Conservation (phyloP, 2,113 vertebrate genomes). For the Carettochelys insculpta region DNA sequence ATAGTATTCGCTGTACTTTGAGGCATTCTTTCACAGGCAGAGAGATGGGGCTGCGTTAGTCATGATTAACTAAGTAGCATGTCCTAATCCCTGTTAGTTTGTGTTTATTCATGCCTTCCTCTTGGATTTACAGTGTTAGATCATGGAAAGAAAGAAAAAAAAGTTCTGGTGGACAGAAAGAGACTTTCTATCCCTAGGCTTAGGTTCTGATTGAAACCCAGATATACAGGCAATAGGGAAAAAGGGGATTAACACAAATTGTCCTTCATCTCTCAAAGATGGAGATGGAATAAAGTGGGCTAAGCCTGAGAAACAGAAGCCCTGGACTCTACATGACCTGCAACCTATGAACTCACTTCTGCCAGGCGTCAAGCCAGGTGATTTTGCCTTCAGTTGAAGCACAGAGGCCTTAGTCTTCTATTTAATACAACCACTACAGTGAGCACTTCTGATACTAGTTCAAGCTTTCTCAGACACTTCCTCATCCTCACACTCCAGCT, state of each 20-base stretch:
- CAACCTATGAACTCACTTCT: background rate
- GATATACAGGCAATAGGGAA: background rate
- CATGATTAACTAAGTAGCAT: slow-evolving; percentile 73
- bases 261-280: background rate
- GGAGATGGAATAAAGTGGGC: background rate
- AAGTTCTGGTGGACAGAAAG: slow-evolving; percentile 65
- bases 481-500: background rate
- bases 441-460: background rate
- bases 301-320: background rate
- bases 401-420: background rate
- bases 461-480: background rate
- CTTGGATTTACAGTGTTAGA: slow-evolving; percentile 72
- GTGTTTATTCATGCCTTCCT: slow-evolving; percentile 77
- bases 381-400: background rate
- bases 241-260: background rate
- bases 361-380: background rate
- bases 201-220: slow-evolving; percentile 24
- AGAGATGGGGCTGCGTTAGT: slow-evolving; percentile 69
- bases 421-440: background rate
- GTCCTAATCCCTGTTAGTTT: slow-evolving; percentile 74
- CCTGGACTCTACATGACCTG: accelerated
- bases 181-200: slow-evolving; percentile 68
- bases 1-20: slow-evolving; percentile 73
- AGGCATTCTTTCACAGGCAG: slow-evolving; percentile 73
- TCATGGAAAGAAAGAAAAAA: slow-evolving; percentile 72